phyloP scores from a whole-genome alignment of 2,888 invertebrate species.

The Drosophila merina region DNA sequence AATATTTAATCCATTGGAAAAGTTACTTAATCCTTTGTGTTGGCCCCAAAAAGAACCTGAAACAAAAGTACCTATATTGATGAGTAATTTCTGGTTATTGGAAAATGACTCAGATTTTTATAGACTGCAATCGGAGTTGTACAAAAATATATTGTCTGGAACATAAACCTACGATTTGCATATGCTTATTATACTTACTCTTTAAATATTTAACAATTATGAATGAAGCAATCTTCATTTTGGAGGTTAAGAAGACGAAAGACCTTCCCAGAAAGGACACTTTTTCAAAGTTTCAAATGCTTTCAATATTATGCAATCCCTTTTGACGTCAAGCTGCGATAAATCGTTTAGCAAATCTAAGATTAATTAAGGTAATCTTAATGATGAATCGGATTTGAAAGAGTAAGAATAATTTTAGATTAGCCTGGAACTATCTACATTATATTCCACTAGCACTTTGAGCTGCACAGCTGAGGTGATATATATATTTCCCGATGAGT shows the following conservation, averaged over 20 bases:
- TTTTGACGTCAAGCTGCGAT: slow-evolving; percentile 1
- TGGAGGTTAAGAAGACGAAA: no score
- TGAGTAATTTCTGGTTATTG: slow-evolving; percentile 25
- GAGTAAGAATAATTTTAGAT: not conserved
- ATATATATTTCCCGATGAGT: slow-evolving; percentile 24
- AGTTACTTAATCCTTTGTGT: not conserved
- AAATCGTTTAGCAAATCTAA: slow-evolving; percentile 3
- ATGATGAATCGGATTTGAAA: not conserved
- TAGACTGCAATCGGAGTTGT: not conserved
- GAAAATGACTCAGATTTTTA: slow-evolving; percentile 16
- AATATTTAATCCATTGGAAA: not conserved
- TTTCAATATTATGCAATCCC: not conserved
- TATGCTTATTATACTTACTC: no score
- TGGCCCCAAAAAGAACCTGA: not conserved
- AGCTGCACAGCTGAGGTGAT: slow-evolving; percentile 21
- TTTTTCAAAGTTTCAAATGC: not conserved
- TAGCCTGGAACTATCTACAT: slow-evolving; percentile 6
- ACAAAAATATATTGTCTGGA: not conserved
- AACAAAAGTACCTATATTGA: not conserved
- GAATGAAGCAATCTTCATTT: no score
- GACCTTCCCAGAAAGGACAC: no score
- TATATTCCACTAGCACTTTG: not conserved
- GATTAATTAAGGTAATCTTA: slow-evolving; percentile 1
- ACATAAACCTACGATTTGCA: not conserved
- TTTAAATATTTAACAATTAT: no score